Conservation (phyloP, 37 sponge, comb jelly and placozoan species). For the Halisarca cf. caerulea region DNA sequence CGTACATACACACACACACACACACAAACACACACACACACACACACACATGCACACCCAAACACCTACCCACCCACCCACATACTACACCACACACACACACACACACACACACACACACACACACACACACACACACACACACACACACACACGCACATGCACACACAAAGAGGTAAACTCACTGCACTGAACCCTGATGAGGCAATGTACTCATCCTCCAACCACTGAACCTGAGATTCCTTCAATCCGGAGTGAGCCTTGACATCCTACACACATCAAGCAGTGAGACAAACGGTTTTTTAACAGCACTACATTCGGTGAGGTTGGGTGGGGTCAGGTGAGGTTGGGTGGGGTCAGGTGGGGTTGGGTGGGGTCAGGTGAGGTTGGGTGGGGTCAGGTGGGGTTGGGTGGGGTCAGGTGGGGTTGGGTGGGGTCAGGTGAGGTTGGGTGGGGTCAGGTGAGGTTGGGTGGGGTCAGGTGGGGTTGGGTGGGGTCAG, state of each 20-base stretch:
- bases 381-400: too few species aligned
- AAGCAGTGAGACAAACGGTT: not conserved
- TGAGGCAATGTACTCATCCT: constrained; percentile 55
- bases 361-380: too few species aligned
- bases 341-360: too few species aligned
- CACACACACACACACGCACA: not conserved
- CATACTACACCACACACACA: too few species aligned
- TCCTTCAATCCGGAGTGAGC: constrained; percentile 70
- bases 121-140: not conserved
- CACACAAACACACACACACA: not conserved
- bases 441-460: too few species aligned
- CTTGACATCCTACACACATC: constrained; percentile 34
- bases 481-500: too few species aligned
- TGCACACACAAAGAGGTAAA: not conserved
- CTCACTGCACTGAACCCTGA: constrained; percentile 66
- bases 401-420: too few species aligned
- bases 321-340: too few species aligned
- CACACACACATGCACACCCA: constrained; percentile 8
- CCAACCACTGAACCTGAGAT: constrained; percentile 60
- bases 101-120: not conserved
- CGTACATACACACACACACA: not conserved
- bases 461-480: too few species aligned
- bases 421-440: too few species aligned
- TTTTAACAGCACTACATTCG: too few species aligned
- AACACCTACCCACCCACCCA: too few species aligned